Base-by-base conservation (phyloP, 2,113 vertebrate genomes). In the Peucedramus taeniatus region DNA sequence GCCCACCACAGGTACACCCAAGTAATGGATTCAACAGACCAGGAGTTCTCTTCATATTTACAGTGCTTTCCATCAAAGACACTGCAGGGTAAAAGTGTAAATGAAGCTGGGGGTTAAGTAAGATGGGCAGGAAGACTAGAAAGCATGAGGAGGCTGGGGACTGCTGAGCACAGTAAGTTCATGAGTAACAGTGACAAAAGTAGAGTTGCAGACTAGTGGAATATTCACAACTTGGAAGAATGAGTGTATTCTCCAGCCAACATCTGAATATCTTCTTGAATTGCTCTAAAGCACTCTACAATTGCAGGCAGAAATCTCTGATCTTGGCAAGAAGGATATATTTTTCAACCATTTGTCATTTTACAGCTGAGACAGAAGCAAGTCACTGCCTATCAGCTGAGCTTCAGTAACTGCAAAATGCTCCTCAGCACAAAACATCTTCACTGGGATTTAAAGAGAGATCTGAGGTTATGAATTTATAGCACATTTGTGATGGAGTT, bases 321-420 rank as follows among this genome's bases (percentile, higher is more conserved):
- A 68, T 77, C 70, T 66, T 78, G 31, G 63, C 54, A 80, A 7
- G 72, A 81, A 87, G 63, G 54, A 90, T 69, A 4, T 77, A 40
- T 56, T 92, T 95, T 94, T 85, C 76, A 92, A 47, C 17, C 49
- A 40, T 80, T 63, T 93, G 83, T 83, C 53, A 75, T 77, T 87
- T 71, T 56, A 79, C 53, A 72, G 82, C 53, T 90, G 66, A 83
- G 84, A 71, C 57, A 93, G 86, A 86, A 79, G 22, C 18, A 54
- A 64, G 74, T 69, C 57, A 16, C 71, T 19, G 75, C 28, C 66
- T 60, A 90, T 61, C 57, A 89, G 70, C 74, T 49, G 74, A 93
- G 82, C 85, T 87, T 71, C 14, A 2, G 45, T 59, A 70, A 87
- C 84, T 40, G 30, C 2, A 0, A 93, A 69, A 59, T 6, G 33